Evolutionary conservation across 2,113 vertebrate genomes (phyloP).

Genomic region (Albula goreensis): DNA sequence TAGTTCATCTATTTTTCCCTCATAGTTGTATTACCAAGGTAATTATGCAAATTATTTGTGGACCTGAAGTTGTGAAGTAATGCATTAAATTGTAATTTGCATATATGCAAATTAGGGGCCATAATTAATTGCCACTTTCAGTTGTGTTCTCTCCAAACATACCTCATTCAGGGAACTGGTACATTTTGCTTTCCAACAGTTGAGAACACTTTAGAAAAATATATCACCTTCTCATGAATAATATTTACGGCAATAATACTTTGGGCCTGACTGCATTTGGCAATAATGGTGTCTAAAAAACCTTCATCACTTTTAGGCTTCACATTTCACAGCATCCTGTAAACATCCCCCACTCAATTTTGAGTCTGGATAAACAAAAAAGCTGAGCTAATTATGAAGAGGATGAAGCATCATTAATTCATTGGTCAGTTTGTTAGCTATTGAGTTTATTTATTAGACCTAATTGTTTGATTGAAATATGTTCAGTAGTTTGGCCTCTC

Average conservation of each 20-base stretch:
- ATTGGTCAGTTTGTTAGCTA: not conserved
- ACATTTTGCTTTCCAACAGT: not conserved
- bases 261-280: not conserved
- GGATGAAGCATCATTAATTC: not conserved
- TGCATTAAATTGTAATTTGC: slow-evolving; percentile 20
- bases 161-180: not conserved
- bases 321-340: not conserved
- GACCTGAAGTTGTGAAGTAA: not conserved
- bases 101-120: slow-evolving; percentile 3
- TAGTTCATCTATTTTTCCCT: not conserved
- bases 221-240: not conserved
- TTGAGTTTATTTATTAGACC: not conserved
- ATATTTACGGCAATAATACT: not conserved
- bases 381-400: not conserved
- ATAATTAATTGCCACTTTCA: slow-evolving; percentile 19
- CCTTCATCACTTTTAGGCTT: not conserved
- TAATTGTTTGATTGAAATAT: too few relatives aligned
- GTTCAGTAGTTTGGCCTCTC: too few relatives aligned
- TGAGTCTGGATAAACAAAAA: not conserved
- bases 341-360: not conserved
- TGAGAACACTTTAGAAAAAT: not conserved
- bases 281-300: not conserved
- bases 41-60: slow-evolving; percentile 12
- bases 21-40: not conserved
- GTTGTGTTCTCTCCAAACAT: not conserved